phyloP scores from a whole-genome alignment of 2,888 invertebrate species.

The Oithona nana region DNA sequence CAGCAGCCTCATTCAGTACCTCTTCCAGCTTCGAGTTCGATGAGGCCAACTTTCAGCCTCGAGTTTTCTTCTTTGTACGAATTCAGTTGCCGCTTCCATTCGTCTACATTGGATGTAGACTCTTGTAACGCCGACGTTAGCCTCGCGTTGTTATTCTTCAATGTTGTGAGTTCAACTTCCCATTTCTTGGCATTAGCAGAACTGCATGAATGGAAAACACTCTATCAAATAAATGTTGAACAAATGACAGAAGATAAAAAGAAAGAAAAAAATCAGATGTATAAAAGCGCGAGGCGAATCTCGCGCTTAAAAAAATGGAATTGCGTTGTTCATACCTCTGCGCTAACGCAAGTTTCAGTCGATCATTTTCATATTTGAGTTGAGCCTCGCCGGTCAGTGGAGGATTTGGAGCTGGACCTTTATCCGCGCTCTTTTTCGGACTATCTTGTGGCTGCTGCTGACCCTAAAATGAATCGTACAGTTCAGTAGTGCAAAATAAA shows the following conservation, averaged over 20 bases:
- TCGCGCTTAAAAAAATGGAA: no score
- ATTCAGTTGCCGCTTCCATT: conserved; percentile 92
- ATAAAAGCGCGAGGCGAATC: no score
- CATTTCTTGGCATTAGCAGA: conserved; percentile 96
- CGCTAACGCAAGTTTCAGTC: conserved; percentile 78
- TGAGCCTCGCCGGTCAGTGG: conserved; percentile 48
- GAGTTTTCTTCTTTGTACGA: conserved; percentile 54
- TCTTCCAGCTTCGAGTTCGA: conserved; percentile 24
- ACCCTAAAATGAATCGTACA: not conserved
- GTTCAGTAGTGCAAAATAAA: no score
- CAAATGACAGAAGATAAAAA: not conserved
- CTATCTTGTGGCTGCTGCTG: conserved; percentile 17
- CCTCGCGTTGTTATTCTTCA: conserved; percentile 87
- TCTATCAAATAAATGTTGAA: not conserved
- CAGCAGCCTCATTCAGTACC: no score
- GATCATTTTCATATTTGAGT: conserved; percentile 88
- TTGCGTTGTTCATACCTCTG: conserved; percentile 83
- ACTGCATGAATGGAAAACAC: conserved; percentile 35
- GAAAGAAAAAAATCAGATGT: not conserved
- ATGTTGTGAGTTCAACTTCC: conserved; percentile 86
- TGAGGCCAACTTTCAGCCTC: conserved; percentile 39
- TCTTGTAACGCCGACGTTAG: conserved; percentile 85
- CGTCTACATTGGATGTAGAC: conserved; percentile 90
- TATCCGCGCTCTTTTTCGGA: conserved; percentile 22
- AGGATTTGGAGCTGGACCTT: conserved; percentile 9